Conservation (phyloP, 2,888 invertebrate genomes). For the Leucania comma region DNA sequence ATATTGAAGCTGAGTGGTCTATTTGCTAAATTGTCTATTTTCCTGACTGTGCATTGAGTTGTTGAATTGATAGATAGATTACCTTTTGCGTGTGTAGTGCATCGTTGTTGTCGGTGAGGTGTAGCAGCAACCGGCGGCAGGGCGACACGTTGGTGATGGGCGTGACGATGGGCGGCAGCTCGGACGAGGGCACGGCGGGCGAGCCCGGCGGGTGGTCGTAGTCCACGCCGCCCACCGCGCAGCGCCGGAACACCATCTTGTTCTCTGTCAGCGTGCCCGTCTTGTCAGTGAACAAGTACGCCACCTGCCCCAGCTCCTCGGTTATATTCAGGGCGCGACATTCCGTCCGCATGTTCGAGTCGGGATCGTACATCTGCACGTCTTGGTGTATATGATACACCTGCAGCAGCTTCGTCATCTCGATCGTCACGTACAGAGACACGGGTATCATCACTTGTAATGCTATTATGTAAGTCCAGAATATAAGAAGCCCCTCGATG, state of each 20-base stretch:
- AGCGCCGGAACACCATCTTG: constrained; percentile 98
- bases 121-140: constrained; percentile 84
- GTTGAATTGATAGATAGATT: constrained; percentile 22
- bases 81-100: constrained; percentile 92
- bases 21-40: not conserved
- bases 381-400: constrained; percentile 98
- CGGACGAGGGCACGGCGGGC: constrained; percentile 91
- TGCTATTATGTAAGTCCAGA: constrained; percentile 99
- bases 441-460: constrained; percentile 99
- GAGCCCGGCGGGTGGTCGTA: constrained; percentile 95
- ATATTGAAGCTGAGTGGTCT: not conserved
- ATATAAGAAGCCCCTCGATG: constrained; percentile 95
- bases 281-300: constrained; percentile 98
- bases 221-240: constrained; percentile 96
- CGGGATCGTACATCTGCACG: constrained; percentile 95
- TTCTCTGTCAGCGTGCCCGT: constrained; percentile 99
- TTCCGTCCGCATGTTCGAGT: constrained; percentile 93
- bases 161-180: constrained; percentile 86
- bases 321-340: constrained; percentile 99
- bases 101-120: constrained; percentile 82
- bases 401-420: constrained; percentile 98
- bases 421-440: constrained; percentile 98
- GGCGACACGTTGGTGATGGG: constrained; percentile 87
- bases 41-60: not conserved
- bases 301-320: constrained; percentile 98